These are phyloP conservation scores for Brachyistius frenatus DNA, from an alignment of 2,113 vertebrate species.

Conservation along the genomic window DNA sequence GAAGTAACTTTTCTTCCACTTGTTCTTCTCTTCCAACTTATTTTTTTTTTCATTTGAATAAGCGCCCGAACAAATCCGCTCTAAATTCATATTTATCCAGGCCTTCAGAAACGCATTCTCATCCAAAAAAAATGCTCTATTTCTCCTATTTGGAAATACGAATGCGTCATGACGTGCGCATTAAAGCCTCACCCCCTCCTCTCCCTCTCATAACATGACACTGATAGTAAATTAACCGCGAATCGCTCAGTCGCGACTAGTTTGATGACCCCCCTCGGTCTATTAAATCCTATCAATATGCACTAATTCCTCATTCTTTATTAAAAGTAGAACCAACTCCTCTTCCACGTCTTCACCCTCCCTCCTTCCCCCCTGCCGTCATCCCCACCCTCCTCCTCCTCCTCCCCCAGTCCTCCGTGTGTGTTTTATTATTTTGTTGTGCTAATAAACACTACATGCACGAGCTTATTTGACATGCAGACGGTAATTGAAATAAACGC, in stretches of 20 bases:
- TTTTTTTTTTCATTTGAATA: not conserved
- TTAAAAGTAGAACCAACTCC: constrained; percentile 73
- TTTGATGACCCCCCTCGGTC: constrained; percentile 84
- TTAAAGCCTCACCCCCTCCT: not conserved
- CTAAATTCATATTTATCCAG: too few relatives aligned
- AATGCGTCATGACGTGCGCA: constrained; percentile 38
- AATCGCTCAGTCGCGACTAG: constrained; percentile 92
- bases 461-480: constrained; percentile 77
- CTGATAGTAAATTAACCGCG: constrained; percentile 94
- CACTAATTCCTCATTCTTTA: constrained; percentile 78
- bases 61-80: not conserved
- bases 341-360: constrained; percentile 7
- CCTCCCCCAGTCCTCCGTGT: not conserved
- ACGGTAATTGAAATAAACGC: constrained; percentile 78
- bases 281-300: constrained; percentile 81
- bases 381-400: not conserved
- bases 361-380: not conserved
- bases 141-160: constrained; percentile 35
- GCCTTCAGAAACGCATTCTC: not conserved
- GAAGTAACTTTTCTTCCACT: not conserved
- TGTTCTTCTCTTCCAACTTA: not conserved
- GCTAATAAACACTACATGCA: constrained; percentile 75
- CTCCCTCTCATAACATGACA: constrained; percentile 78
- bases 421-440: constrained; percentile 70
- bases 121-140: not conserved